Conservation (phyloP, 2,797 vertebrate genomes). For the Hydrophis major region DNA sequence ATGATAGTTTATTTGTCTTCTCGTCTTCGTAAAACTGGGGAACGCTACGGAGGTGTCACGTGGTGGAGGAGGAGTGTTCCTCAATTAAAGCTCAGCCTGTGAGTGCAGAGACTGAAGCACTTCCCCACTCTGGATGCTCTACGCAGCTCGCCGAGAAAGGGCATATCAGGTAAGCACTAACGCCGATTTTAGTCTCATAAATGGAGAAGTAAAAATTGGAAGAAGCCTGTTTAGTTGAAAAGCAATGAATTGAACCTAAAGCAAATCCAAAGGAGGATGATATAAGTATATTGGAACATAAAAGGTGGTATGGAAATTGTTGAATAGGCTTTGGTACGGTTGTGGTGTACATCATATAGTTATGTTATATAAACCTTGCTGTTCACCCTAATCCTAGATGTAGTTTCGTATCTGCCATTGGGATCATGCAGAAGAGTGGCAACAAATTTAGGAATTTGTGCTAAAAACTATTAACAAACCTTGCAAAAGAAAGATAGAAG, state of each 20-base stretch:
- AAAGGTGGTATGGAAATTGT: neutral
- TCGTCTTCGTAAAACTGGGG: no score
- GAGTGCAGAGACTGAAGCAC: no score
- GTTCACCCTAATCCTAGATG: neutral
- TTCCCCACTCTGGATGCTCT: no score
- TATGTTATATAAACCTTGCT: neutral
- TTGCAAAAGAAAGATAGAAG: neutral
- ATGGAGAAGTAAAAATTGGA: neutral
- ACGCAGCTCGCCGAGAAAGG: no score
- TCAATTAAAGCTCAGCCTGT: no score
- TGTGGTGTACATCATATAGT: neutral
- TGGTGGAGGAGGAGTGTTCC: no score
- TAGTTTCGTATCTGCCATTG: neutral
- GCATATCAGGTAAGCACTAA: no score
- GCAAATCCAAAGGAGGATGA: neutral
- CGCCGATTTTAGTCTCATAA: neutral
- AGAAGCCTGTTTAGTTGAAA: neutral
- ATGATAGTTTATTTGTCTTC: no score
- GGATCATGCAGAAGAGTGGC: neutral
- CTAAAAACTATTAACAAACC: neutral
- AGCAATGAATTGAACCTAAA: neutral
- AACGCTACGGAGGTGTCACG: no score
- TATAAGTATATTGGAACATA: neutral
- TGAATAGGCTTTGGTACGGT: neutral
- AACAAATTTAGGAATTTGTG: neutral